Evolutionary conservation across 2,113 vertebrate species (phyloP).

Genomic region (Mastomys coucha): DNA sequence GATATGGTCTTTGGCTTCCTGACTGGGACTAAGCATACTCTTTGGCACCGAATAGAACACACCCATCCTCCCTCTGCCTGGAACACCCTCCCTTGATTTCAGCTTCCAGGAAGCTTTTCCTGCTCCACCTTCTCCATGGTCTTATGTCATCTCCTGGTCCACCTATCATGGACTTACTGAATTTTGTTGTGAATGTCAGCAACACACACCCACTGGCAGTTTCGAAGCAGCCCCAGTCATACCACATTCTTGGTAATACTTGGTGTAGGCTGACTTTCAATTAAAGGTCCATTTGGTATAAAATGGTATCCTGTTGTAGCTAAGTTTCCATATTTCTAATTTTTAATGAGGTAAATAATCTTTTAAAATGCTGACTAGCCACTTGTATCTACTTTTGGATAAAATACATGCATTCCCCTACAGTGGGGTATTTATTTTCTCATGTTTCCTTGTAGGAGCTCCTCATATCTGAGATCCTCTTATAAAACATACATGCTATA

Average conservation of each 20-base stretch:
- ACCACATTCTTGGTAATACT: not conserved
- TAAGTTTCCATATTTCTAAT: not conserved
- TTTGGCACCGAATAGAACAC: not conserved
- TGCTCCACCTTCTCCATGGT: not conserved
- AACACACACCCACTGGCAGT: not conserved
- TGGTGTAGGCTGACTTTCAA: not conserved
- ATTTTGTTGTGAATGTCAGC: not conserved
- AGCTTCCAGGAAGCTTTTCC: not conserved
- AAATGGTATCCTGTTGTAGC: not conserved
- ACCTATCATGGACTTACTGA: not conserved
- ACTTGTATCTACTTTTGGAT: not conserved
- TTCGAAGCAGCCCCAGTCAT: not conserved
- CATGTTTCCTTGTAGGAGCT: not conserved
- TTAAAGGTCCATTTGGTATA: slow-evolving; percentile 20
- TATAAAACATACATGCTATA: not conserved
- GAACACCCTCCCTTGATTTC: not conserved
- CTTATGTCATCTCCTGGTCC: slow-evolving; percentile 38
- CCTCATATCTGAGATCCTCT: not conserved
- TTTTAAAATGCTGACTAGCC: not conserved
- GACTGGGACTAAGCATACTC: not conserved
- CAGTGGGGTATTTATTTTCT: not conserved
- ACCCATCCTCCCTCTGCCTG: not conserved
- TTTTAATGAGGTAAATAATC: slow-evolving; percentile 47
- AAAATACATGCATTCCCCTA: not conserved
- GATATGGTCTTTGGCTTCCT: not conserved